A percentile compares a stretch with the other conserved stretches of the same genome.
phyloP scores from a whole-genome alignment of 2,888 invertebrate genomes.

The Lasioglossum morio region DNA sequence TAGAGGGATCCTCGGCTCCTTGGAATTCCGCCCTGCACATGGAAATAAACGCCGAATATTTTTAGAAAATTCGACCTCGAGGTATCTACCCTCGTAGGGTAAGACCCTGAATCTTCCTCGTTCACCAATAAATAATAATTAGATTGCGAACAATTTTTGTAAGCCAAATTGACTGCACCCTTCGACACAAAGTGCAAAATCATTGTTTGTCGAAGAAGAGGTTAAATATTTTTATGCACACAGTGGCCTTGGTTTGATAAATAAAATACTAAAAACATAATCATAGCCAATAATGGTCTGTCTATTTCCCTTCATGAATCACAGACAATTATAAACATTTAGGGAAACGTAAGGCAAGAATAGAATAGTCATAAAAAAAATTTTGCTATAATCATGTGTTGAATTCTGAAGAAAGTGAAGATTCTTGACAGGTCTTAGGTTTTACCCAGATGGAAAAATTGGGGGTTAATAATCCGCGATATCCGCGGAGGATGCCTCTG shows the following conservation, averaged over 20 bases:
- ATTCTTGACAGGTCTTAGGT: not conserved
- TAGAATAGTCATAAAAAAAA: too few relatives aligned
- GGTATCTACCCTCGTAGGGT: not conserved
- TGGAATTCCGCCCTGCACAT: not conserved
- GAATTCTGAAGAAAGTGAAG: not conserved
- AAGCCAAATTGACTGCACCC: not conserved
- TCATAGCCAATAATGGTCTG: too few relatives aligned
- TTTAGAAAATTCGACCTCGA: not conserved
- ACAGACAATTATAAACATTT: too few relatives aligned
- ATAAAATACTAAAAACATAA: too few relatives aligned
- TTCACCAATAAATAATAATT: not conserved
- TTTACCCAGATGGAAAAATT: not conserved
- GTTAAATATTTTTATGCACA: too few relatives aligned
- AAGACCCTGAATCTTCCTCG: not conserved
- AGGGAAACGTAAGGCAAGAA: too few relatives aligned
- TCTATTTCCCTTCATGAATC: too few relatives aligned
- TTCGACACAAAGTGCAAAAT: not conserved
- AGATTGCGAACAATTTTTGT: not conserved
- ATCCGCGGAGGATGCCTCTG: conserved; percentile 11
- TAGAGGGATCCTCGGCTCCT: conserved; percentile 22
- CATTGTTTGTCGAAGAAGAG: not conserved
- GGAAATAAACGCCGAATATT: not conserved
- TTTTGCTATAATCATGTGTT: not conserved
- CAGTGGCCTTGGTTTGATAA: too few relatives aligned
- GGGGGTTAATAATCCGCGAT: conserved; percentile 6